Evolutionary conservation across 2,797 vertebrate genomes (phyloP).

Genomic region (Tokudaia tokunoshimensis): DNA sequence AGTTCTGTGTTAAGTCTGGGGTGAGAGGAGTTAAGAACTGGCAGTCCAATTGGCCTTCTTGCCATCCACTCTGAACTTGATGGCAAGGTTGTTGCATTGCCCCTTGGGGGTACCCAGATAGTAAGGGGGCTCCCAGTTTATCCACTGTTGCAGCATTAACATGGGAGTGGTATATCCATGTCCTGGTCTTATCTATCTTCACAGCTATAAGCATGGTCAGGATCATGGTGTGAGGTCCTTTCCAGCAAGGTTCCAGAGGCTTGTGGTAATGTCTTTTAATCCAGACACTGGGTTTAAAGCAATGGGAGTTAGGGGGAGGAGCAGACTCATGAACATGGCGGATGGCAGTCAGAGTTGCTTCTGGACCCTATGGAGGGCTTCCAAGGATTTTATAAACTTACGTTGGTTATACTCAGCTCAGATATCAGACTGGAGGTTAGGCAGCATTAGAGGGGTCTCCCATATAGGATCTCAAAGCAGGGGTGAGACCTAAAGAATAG

Average conservation of each 20-base stretch:
- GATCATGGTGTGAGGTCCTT: background rate
- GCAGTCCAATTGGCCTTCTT: background rate
- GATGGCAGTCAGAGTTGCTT: background rate
- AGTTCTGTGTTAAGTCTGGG: background rate
- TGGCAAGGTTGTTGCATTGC: background rate
- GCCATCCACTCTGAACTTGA: background rate
- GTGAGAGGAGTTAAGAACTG: background rate
- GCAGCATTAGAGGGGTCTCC: background rate
- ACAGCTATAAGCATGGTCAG: background rate
- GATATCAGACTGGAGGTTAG: background rate
- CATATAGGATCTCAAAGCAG: background rate
- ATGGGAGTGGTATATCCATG: background rate
- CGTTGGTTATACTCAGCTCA: background rate
- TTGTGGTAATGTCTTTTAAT: background rate
- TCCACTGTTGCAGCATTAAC: background rate
- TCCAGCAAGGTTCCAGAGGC: background rate
- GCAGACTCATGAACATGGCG: background rate
- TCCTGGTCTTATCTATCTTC: background rate
- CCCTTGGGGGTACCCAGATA: background rate
- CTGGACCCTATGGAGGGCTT: background rate
- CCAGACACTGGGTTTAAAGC: background rate
- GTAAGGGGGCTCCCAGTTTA: no score
- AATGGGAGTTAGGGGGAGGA: background rate
- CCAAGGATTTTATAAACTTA: background rate
- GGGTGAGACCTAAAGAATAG: background rate